A percentile compares a stretch with the other conserved stretches of the same genome.
These are phyloP conservation scores for Natator depressus DNA, from an alignment of 2,113 vertebrate species.

Conservation along the genomic window DNA sequence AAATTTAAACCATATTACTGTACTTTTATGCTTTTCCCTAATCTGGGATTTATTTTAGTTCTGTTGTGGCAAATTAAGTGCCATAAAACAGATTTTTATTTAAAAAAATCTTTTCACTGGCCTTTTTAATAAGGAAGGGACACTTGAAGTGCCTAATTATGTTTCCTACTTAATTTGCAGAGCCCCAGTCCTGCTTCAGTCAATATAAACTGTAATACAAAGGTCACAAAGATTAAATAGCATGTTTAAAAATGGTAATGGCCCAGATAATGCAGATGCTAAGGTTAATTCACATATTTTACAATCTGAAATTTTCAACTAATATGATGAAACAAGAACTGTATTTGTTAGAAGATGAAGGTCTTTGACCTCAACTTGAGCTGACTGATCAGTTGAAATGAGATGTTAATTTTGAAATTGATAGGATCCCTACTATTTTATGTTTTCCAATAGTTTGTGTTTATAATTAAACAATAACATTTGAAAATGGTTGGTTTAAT, in stretches of 20 bases:
- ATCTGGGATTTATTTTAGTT: slow-evolving; percentile 34
- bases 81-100: not conserved
- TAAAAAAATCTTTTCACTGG: not conserved
- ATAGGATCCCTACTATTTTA: slow-evolving; percentile 58
- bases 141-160: slow-evolving; percentile 8
- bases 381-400: slow-evolving; percentile 85
- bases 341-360: slow-evolving; percentile 85
- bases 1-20: slow-evolving; percentile 8
- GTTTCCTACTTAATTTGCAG: slow-evolving; percentile 28
- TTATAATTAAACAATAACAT: slow-evolving; percentile 73
- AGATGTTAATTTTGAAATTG: slow-evolving; percentile 87
- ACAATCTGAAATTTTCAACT: slow-evolving; percentile 67
- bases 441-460: slow-evolving; percentile 65
- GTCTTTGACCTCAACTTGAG: slow-evolving; percentile 88
- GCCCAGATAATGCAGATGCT: slow-evolving; percentile 28
- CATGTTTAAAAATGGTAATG: slow-evolving; percentile 62
- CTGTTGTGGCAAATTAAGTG: slow-evolving; percentile 11
- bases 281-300: slow-evolving; percentile 59
- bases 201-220: slow-evolving; percentile 28
- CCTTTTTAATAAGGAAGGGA: slow-evolving; percentile 31
- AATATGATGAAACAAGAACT: slow-evolving; percentile 63
- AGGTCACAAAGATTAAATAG: slow-evolving; percentile 70
- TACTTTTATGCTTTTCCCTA: slow-evolving; percentile 4
- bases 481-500: slow-evolving; percentile 51
- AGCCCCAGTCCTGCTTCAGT: not conserved